Base-by-base conservation (phyloP, 2,888 invertebrate species). In the Synergus japonicus region DNA sequence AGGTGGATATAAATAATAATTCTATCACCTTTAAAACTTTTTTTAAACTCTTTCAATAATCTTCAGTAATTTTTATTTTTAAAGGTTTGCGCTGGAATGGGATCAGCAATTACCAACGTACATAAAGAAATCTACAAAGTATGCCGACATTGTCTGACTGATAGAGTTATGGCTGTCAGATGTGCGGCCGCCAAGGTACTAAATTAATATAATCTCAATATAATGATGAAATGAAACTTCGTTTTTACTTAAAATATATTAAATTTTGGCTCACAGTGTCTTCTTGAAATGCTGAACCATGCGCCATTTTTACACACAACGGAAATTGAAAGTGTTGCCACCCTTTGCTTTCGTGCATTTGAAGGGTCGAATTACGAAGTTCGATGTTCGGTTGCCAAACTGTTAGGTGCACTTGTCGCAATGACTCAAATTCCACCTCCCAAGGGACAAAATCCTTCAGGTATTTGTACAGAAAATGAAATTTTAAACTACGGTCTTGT, bases 351-450 rank as follows among this genome's bases (percentile, higher is more conserved):
- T 89, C 94, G 98, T 73, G 97, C 98, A 7, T 95, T 98, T 86
- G 98, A 98, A 90, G 97, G 97, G 7, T 97, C 97, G 76, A 98
- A 97, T 92, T 98, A 98, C 92, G 97, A 98, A 93, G 97, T 97
- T 1, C 94, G 98, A 87, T 97, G 98, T 92, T 96, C 97, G 0
- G 97, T 99, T 18, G 98, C 99, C 0, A 97, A 97, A 90, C 94
- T 99, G 15, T 93, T 99, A 54, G 99, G 99, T 0, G 95, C 96
- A 7, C 93, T 98, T 65, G 95, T 97, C 83, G 97, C 97, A 1
- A 96, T 96, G 89, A 97, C 98, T 0, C 97, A 98, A 91, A 95
- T 96, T 82, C 94, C 95, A 37, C 82, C 89, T 12, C 90, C 89
- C 4, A 95, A 95, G 88, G 93, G 93, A 86, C 93, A 89, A 87